These are phyloP conservation scores for Conus canariensis DNA, from an alignment of 2,888 invertebrate genomes.

Conservation along the genomic window DNA sequence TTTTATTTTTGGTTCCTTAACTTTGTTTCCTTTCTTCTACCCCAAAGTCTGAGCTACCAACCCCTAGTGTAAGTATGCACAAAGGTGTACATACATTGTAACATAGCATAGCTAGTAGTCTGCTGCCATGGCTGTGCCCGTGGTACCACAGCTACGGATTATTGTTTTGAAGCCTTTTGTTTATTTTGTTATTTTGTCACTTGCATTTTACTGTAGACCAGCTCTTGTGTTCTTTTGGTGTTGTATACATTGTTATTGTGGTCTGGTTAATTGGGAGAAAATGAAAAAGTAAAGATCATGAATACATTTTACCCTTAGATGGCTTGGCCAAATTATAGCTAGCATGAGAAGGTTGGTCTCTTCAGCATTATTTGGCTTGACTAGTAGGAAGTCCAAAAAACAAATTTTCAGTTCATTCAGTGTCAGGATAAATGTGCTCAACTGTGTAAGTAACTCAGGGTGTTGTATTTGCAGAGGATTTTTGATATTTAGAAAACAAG, in stretches of 20 bases:
- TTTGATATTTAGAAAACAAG: too few relatives aligned
- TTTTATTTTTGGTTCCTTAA: not conserved
- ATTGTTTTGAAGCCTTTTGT: not conserved
- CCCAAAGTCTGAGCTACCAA: not conserved
- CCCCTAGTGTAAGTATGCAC: not conserved
- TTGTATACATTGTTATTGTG: not conserved
- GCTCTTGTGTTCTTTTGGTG: not conserved
- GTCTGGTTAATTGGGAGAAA: not conserved
- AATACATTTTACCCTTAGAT: too few relatives aligned
- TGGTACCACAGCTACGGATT: not conserved
- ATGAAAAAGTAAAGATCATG: too few relatives aligned
- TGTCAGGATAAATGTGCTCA: too few relatives aligned
- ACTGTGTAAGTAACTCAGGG: too few relatives aligned
- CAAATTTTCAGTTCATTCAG: too few relatives aligned
- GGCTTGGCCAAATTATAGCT: too few relatives aligned
- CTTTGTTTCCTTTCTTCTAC: not conserved
- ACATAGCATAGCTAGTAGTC: not conserved
- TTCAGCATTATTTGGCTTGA: too few relatives aligned
- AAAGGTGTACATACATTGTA: not conserved
- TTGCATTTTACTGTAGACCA: not conserved
- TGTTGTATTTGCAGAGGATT: too few relatives aligned
- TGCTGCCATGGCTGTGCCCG: not conserved
- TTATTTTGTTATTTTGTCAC: not conserved
- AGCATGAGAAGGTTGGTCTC: too few relatives aligned
- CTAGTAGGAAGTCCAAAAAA: too few relatives aligned